Evolutionary conservation across 2,113 vertebrate species (phyloP).

Genomic region (Eulemur rufifrons): DNA sequence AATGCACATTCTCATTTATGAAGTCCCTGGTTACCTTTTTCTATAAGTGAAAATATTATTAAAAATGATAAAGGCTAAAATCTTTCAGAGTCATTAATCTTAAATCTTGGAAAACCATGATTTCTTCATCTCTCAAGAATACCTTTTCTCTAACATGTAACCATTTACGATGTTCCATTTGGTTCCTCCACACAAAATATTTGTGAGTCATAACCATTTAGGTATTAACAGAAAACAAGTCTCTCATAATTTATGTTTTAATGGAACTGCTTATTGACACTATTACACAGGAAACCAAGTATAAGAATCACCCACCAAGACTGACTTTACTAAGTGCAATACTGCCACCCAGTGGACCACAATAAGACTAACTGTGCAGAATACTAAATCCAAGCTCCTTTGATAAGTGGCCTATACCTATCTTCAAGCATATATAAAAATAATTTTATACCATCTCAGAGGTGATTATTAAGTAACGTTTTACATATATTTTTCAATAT

Average conservation of each 20-base stretch:
- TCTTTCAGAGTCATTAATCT: background rate
- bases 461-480: background rate
- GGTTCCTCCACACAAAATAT: constrained; percentile 36
- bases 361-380: background rate
- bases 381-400: background rate
- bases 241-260: constrained; percentile 70
- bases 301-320: fast-evolving
- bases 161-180: fast-evolving
- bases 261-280: constrained; percentile 59
- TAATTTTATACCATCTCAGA: background rate
- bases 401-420: background rate
- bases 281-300: background rate
- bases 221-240: constrained; percentile 64
- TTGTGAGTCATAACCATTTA: constrained; percentile 65
- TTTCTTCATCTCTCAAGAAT: background rate
- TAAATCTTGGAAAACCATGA: background rate
- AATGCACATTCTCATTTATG: background rate
- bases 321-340: constrained; percentile 3
- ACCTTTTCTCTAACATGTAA: background rate
- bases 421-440: background rate
- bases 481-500: background rate
- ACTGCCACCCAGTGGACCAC: constrained; percentile 78
- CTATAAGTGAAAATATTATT: background rate
- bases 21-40: constrained; percentile 27
- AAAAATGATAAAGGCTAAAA: constrained; percentile 52